Conservation (phyloP, 2,888 invertebrate species). For the Drepana falcataria region DNA sequence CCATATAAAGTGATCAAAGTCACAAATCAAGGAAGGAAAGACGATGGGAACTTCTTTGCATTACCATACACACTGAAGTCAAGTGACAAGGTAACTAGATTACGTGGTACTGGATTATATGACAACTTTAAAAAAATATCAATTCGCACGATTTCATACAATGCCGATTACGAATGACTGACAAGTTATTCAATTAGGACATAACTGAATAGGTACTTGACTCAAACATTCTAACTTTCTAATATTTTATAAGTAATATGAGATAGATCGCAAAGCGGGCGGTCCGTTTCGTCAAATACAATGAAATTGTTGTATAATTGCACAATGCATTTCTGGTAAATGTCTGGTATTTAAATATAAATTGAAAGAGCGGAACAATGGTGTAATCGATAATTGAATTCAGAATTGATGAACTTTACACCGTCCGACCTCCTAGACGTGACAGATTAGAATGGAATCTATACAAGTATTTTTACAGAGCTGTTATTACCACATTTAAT, state of each 20-base stretch:
- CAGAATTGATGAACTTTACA: constrained; percentile 79
- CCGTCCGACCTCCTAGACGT: constrained; percentile 74
- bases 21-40: too few species aligned
- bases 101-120: too few species aligned
- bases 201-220: constrained; percentile 4
- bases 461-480: constrained; percentile 45
- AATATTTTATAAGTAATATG: constrained; percentile 20
- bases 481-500: constrained; percentile 22
- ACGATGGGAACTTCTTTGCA: too few species aligned
- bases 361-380: constrained; percentile 76
- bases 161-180: background rate
- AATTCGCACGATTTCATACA: background rate
- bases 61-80: too few species aligned
- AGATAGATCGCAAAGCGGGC: constrained; percentile 43
- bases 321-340: constrained; percentile 75
- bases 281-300: constrained; percentile 63
- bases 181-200: background rate
- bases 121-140: too few species aligned
- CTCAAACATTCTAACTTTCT: constrained; percentile 12
- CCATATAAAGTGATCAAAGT: too few species aligned
- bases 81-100: too few species aligned
- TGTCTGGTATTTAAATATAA: constrained; percentile 77
- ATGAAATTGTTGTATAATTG: constrained; percentile 66
- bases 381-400: constrained; percentile 79
- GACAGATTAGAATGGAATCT: constrained; percentile 77